These are phyloP conservation scores for Amblyraja radiata DNA, from an alignment of 2,797 vertebrate species.

Conservation along the genomic window DNA sequence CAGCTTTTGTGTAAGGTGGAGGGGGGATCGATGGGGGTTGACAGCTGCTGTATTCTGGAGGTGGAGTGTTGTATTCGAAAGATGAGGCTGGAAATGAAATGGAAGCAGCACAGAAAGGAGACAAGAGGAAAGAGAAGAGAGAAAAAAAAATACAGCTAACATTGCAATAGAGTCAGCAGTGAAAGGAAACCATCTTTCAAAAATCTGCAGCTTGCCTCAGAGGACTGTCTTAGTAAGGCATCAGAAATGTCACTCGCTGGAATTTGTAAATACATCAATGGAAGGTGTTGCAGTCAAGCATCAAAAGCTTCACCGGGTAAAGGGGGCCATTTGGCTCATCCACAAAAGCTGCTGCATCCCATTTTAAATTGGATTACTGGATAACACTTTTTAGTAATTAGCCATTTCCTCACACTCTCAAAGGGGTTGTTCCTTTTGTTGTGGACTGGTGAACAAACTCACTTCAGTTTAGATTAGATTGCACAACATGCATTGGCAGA, in stretches of 20 bases:
- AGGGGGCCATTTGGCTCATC: too few species aligned
- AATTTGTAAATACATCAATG: not conserved
- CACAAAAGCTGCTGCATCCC: not conserved
- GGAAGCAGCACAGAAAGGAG: conserved; percentile 69
- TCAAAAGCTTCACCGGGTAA: not conserved
- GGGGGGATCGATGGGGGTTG: conserved; percentile 68
- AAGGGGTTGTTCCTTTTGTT: not conserved
- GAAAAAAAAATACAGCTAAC: conserved; percentile 78
- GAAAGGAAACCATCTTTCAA: conserved; percentile 60
- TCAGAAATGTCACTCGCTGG: not conserved
- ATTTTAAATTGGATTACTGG: not conserved
- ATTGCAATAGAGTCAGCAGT: conserved; percentile 93
- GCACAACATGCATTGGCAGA: not conserved
- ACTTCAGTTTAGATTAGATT: not conserved
- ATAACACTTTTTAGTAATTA: not conserved
- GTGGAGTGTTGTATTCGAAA: conserved; percentile 78
- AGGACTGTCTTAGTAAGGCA: conserved; percentile 50
- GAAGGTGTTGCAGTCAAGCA: not conserved
- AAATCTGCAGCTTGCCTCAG: conserved; percentile 69
- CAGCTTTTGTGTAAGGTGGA: conserved; percentile 70
- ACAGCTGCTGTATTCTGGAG: conserved; percentile 74
- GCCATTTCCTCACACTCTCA: not conserved
- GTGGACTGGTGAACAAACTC: not conserved
- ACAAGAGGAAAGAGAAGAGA: conserved; percentile 66
- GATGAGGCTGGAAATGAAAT: conserved; percentile 72